Evolutionary conservation across 2,113 vertebrate species (phyloP), one percentile per base, ranked within the genome.

Genomic region (Isurus oxyrinchus): DNA sequence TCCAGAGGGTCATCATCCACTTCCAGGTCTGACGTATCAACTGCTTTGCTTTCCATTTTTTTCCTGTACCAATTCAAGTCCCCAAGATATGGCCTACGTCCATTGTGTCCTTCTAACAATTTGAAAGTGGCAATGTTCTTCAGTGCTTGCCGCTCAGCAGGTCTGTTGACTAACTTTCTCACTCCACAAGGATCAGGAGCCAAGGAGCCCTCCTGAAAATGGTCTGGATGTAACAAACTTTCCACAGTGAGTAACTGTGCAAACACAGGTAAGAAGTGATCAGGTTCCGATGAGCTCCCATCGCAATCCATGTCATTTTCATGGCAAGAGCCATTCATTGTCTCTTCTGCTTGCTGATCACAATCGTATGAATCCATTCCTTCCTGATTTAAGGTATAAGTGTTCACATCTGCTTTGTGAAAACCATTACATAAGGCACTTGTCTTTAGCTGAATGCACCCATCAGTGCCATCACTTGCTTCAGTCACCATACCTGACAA

Each of bases 11-110:
- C 98, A 21, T 99, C 98, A 63, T 98, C 98, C 97, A 98, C 98
- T 97, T 99, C 98, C 96, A 99, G 98, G 97, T 99, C 99, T 0
- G 98, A 98, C 3, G 99, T 99, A 97, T 99, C 99, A 93, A 99
- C 98, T 86, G 98, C 98, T 97, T 99, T 99, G 97, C 99, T 98
- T 98, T 99, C 98, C 98, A 97, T 98, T 97, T 98, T 98, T 35
- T 98, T 97, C 96, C 97, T 97, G 79, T 97, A 97, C 97, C 98
- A 98, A 96, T 97, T 97, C 57, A 97, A 97, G 96, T 98, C 98
- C 96, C 98, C 97, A 90, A 98, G 97, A 90, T 98, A 97, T 0
- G 98, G 97, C 96, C 98, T 97, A 67, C 97, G 97, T 93, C 98
- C 98, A 96, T 98, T 97, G 94, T 72, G 27, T 2, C 86, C 66